Percentiles rank a stretch among this genome's conserved stretches.
phyloP scores from a whole-genome alignment of 2,888 invertebrate species.

The Apotomis turbidana region DNA sequence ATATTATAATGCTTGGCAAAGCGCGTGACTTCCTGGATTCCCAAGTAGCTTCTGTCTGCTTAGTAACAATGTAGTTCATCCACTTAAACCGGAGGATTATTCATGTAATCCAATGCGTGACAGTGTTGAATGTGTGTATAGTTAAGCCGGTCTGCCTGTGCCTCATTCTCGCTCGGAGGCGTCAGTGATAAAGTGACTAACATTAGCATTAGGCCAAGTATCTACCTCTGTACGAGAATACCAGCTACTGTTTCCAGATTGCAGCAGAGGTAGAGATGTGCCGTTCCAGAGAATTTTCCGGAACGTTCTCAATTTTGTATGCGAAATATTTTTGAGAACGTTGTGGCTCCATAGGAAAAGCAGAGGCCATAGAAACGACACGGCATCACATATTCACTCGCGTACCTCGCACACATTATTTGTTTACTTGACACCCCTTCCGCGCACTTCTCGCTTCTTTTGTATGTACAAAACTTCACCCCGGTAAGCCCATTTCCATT shows the following conservation, averaged over 20 bases:
- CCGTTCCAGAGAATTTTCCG: no score
- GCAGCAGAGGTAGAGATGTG: no score
- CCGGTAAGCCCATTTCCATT: no score
- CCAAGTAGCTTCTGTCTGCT: slow-evolving; percentile 12
- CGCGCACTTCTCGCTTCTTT: no score
- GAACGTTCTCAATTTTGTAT: no score
- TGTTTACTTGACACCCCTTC: no score
- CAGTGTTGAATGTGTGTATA: slow-evolving; percentile 19
- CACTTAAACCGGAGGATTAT: slow-evolving; percentile 15
- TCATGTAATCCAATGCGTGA: slow-evolving; percentile 26
- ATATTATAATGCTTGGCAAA: slow-evolving; percentile 22
- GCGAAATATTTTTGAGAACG: no score
- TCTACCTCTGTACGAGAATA: neutral
- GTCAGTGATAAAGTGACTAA: neutral
- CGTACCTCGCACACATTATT: no score
- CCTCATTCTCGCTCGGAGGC: slow-evolving; percentile 1
- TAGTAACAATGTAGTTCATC: neutral
- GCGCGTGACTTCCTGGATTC: slow-evolving; percentile 38
- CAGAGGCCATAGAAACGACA: neutral
- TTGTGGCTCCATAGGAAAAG: no score
- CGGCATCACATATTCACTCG: neutral
- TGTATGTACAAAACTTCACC: no score
- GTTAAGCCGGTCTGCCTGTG: neutral
- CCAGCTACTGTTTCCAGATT: no score
- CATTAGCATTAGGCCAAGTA: neutral